Evolutionary conservation across 2,797 vertebrate genomes (phyloP).

Genomic region (Okamejei kenojei): DNA sequence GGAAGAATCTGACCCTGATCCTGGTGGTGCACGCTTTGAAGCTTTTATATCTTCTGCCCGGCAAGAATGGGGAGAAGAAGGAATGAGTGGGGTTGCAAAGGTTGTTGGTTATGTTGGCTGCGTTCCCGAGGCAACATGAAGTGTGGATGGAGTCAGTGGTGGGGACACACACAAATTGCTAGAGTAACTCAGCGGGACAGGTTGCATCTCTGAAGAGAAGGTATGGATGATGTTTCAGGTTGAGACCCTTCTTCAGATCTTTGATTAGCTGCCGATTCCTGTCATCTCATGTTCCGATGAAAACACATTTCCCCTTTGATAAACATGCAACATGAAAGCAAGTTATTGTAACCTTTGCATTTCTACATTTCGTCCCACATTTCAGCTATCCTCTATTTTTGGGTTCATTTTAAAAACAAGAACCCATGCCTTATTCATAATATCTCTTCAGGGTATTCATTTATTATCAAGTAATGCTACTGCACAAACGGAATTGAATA

Average conservation of each 20-base stretch:
- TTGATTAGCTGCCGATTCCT: neutral
- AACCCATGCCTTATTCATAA: neutral
- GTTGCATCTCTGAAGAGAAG: no score
- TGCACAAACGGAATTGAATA: neutral
- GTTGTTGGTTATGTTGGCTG: no score
- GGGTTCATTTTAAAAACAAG: neutral
- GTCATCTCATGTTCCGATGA: neutral
- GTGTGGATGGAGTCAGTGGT: no score
- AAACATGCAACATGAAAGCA: neutral
- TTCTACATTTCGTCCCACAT: neutral
- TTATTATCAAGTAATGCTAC: neutral
- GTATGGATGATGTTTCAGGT: no score
- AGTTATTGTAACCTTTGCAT: neutral
- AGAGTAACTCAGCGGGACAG: no score
- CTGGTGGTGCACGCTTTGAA: no score
- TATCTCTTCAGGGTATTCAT: neutral
- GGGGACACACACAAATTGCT: no score
- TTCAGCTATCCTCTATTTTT: neutral
- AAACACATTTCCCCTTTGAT: neutral
- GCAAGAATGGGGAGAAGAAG: no score
- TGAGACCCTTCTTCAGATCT: neutral
- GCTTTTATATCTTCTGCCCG: no score
- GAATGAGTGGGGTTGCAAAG: no score
- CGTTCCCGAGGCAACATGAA: no score
- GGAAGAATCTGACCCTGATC: no score